Percentiles rank a stretch among this genome's conserved stretches.
Evolutionary conservation across 1,140 invertebrate species (phyloP).

Genomic region (Drosophila nigrodunni): DNA sequence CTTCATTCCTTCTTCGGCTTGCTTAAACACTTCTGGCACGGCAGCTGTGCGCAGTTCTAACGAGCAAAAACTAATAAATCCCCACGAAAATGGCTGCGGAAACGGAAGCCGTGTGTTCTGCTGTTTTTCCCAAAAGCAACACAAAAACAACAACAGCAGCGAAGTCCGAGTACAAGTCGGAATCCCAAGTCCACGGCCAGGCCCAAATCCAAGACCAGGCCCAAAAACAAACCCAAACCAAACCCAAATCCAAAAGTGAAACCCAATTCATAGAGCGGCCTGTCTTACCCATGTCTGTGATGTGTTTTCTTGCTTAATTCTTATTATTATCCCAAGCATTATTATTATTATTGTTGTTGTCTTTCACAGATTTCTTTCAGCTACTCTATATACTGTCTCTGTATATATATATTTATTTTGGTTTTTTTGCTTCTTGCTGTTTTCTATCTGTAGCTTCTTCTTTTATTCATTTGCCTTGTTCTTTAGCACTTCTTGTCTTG

Average conservation of each 20-base stretch:
- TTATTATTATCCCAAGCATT: slow-evolving; percentile 82
- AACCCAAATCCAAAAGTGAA: slow-evolving; percentile 14
- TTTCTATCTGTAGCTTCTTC: slow-evolving; percentile 22
- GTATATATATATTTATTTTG: slow-evolving; percentile 19
- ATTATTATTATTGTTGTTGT: slow-evolving; percentile 68
- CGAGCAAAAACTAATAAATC: slow-evolving; percentile 84
- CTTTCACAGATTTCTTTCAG: slow-evolving; percentile 71
- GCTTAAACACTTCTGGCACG: slow-evolving; percentile 71
- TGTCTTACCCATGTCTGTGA: slow-evolving; percentile 64
- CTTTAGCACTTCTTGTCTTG: slow-evolving; percentile 67
- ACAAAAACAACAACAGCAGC: slow-evolving; percentile 8
- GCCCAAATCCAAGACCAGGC: not conserved
- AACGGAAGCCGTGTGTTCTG: slow-evolving; percentile 79
- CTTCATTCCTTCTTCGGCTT: slow-evolving; percentile 6
- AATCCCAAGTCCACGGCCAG: slow-evolving; percentile 10
- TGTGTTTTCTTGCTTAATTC: slow-evolving; percentile 83
- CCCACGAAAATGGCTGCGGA: slow-evolving; percentile 81
- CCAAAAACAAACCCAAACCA: too few species aligned
- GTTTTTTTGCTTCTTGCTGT: slow-evolving; percentile 8
- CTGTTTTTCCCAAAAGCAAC: slow-evolving; percentile 18
- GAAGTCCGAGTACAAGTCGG: slow-evolving; percentile 33
- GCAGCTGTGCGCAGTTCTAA: slow-evolving; percentile 78
- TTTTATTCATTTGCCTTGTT: slow-evolving; percentile 53
- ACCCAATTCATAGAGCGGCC: slow-evolving; percentile 41
- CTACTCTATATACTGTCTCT: slow-evolving; percentile 11